A percentile compares a stretch with the other conserved stretches of the same genome.
These are phyloP conservation scores for Diabrotica undecimpunctata DNA, from an alignment of 1,140 invertebrate genomes.

Conservation along the genomic window DNA sequence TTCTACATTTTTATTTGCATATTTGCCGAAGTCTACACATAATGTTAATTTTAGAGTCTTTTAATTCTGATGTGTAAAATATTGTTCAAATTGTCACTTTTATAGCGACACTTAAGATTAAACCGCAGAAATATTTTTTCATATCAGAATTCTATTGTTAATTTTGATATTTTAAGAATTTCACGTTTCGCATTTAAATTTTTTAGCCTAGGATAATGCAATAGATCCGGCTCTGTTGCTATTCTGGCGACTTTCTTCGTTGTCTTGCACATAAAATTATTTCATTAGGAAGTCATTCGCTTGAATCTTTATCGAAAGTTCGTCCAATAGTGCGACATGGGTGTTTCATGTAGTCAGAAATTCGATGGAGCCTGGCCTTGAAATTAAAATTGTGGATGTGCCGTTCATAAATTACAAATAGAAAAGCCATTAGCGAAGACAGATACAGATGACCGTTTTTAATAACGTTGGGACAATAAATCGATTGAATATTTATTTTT, in stretches of 20 bases:
- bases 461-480: conserved; percentile 19
- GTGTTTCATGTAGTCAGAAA: conserved; percentile 17
- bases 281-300: conserved; percentile 16
- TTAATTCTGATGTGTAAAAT: too few relatives aligned
- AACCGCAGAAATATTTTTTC: too few relatives aligned
- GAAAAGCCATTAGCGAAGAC: conserved; percentile 18
- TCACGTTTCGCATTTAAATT: too few relatives aligned
- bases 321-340: conserved; percentile 20
- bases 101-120: too few relatives aligned
- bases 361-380: conserved; percentile 8
- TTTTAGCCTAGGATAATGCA: too few relatives aligned
- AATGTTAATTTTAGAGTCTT: too few relatives aligned
- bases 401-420: conserved; percentile 16
- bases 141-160: too few relatives aligned
- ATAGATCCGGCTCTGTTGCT: too few relatives aligned
- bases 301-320: background rate
- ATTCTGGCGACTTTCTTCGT: background rate
- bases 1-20: too few relatives aligned
- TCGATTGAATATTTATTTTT: conserved; percentile 13
- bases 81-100: too few relatives aligned
- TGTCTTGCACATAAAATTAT: background rate
- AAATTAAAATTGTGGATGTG: conserved; percentile 7
- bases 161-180: too few relatives aligned
- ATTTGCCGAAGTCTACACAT: too few relatives aligned
- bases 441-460: conserved; percentile 19